Conservation (phyloP, 2,113 vertebrate species). For the Dasyprocta punctata region DNA sequence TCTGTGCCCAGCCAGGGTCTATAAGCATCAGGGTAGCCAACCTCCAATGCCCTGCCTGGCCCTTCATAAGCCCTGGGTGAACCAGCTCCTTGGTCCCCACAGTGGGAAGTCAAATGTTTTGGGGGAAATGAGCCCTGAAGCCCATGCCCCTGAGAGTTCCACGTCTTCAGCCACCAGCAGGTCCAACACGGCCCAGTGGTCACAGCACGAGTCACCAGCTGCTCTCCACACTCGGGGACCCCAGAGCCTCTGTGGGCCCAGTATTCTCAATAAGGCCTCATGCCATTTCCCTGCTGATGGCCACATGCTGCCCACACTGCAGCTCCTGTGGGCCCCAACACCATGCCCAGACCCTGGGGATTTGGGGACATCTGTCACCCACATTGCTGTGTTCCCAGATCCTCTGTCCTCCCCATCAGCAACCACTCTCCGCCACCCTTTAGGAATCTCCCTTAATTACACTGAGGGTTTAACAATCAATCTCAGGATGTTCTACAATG, state of each 20-base stretch:
- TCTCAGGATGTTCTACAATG: background rate
- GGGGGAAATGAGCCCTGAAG: background rate
- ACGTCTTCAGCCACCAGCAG: background rate
- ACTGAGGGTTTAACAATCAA: background rate
- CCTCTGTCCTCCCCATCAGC: background rate
- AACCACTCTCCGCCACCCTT: background rate
- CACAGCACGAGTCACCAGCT: background rate
- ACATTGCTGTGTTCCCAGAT: background rate
- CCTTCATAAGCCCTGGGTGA: background rate
- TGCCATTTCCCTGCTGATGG: background rate
- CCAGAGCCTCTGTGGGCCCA: background rate
- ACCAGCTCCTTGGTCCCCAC: background rate
- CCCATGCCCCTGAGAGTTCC: background rate
- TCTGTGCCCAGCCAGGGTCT: background rate
- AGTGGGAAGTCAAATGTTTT: background rate
- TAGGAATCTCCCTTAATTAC: constrained; percentile 24
- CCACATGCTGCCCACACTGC: background rate
- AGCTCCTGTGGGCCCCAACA: background rate
- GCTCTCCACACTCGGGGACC: background rate
- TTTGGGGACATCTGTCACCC: background rate
- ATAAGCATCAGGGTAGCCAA: background rate
- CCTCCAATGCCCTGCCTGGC: background rate
- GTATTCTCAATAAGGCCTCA: background rate
- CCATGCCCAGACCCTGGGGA: background rate
- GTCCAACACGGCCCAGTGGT: background rate